These are phyloP conservation scores for Cirrhinus mrigala DNA, from an alignment of 2,797 vertebrate genomes.

Conservation along the genomic window DNA sequence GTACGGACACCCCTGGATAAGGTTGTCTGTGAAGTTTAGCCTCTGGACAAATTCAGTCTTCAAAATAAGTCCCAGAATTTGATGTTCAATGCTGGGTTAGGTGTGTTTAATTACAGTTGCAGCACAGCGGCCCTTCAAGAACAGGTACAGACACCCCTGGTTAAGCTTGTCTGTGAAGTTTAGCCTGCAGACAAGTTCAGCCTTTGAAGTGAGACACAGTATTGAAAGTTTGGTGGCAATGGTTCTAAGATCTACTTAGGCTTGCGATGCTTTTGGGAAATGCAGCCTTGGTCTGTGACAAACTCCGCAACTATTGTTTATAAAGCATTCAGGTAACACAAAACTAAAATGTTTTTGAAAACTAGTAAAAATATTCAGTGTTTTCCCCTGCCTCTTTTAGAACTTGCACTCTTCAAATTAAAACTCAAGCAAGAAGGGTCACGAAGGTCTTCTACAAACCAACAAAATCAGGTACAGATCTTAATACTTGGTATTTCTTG, in stretches of 20 bases:
- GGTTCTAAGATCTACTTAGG: too few relatives aligned
- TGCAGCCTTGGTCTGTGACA: neutral
- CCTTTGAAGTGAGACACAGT: neutral
- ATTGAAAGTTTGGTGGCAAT: neutral
- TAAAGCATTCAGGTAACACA: neutral
- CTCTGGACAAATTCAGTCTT: too few relatives aligned
- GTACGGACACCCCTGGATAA: neutral
- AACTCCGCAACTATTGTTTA: neutral
- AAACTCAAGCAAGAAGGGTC: constrained; percentile 84
- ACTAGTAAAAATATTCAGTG: neutral
- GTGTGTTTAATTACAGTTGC: neutral
- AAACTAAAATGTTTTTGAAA: neutral
- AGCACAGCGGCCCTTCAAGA: neutral
- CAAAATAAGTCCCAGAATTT: too few relatives aligned
- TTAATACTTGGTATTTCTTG: neutral
- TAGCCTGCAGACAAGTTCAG: neutral
- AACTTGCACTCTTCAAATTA: constrained; percentile 81
- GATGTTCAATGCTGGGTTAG: neutral
- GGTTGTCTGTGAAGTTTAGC: too few relatives aligned
- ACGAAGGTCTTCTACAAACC: constrained; percentile 76
- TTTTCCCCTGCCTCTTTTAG: constrained; percentile 71
- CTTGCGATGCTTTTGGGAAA: too few relatives aligned
- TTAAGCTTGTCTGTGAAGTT: neutral
- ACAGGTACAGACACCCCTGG: neutral
- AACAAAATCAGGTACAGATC: constrained; percentile 54